A percentile compares a stretch with the other conserved stretches of the same genome.
phyloP scores from a whole-genome alignment of 2,797 vertebrate genomes.

The Nyctalus aviator region DNA sequence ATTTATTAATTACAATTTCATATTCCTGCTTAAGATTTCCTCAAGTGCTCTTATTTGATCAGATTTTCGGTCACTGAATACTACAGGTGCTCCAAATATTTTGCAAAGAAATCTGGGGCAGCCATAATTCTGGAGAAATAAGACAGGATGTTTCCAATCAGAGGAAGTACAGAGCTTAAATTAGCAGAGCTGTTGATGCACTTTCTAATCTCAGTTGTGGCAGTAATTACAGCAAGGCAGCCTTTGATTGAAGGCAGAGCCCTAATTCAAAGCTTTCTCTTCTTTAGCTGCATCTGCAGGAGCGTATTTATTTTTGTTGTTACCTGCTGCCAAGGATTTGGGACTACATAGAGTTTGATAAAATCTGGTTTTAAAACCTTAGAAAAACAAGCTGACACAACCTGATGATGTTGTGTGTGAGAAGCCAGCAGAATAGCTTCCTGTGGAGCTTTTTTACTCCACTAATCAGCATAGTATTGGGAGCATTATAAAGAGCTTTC shows the following conservation, averaged over 20 bases:
- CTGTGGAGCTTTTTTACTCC: slow-evolving; percentile 55
- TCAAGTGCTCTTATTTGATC: not conserved
- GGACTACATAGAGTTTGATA: not conserved
- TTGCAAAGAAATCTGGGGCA: not conserved
- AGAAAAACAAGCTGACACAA: slow-evolving; percentile 58
- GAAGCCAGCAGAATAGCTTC: slow-evolving; percentile 54
- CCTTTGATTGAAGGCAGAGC: slow-evolving; percentile 48
- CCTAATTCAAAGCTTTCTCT: slow-evolving; percentile 63
- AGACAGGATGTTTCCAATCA: not conserved
- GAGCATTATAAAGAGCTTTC: slow-evolving; percentile 71
- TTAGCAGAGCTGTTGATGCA: slow-evolving; percentile 11
- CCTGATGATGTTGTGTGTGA: slow-evolving; percentile 55
- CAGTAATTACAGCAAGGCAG: slow-evolving; percentile 45
- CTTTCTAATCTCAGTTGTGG: slow-evolving; percentile 58
- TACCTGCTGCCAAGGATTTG: slow-evolving; percentile 52
- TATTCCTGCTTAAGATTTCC: not conserved
- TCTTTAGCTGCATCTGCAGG: slow-evolving; percentile 48
- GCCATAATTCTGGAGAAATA: not conserved
- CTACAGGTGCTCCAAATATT: not conserved
- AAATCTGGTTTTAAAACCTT: slow-evolving; percentile 77
- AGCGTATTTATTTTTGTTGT: slow-evolving; percentile 58
- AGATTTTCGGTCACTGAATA: not conserved
- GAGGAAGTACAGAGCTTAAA: slow-evolving; percentile 37
- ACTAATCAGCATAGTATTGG: slow-evolving; percentile 64
- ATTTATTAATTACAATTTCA: slow-evolving; percentile 38